Base-by-base conservation (phyloP, 1,140 invertebrate species). In the Neodiprion lecontei region DNA sequence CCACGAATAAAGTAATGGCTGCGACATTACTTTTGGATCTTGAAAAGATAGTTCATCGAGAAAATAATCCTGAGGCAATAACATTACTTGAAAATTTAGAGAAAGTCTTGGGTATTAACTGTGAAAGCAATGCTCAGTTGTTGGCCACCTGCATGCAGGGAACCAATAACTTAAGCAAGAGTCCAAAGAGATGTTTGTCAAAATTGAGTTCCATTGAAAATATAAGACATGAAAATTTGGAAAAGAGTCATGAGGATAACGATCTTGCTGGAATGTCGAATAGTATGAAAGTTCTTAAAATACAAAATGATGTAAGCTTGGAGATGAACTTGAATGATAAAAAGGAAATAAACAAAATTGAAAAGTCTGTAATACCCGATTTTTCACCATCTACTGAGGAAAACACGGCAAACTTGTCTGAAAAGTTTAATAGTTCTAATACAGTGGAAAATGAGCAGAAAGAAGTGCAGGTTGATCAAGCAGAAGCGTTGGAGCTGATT, bases 31-130 rank as follows among this genome's bases (percentile, higher is more conserved):
- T 88, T 14, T 68, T 81, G 28, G 82, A 88, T 67, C 75, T 88
- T 9, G 82, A 85, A 67, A 86, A 86, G 73, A 61, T 88, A 40
- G 76, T 88, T 21, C 80, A 82, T 73, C 74, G 76, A 14, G 79
- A 82, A 71, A 80, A 79, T 68, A 88, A 87, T 77, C 72, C 79
- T 1, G 76, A 86, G 47, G 83, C 82, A 28, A 76, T 73, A 40
- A 83, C 87, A 73, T 77, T 87, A 49, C 70, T 88, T 48, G 74
- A 83, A 67, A 82, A 87, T 78, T 79, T 88, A 40, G 84, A 87
- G 49, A 82, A 81, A 65, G 76, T 69, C 40, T 79, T 88, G 53
- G 85, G 85, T 7, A 48, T 87, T 9, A 82, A 87, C 21, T 85
- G 72, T 68, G 72, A 83, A 23, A 83, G 77, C 73, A 85, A 87